phyloP scores from a whole-genome alignment of 2,113 vertebrate genomes.

The Sorex fumeus region DNA sequence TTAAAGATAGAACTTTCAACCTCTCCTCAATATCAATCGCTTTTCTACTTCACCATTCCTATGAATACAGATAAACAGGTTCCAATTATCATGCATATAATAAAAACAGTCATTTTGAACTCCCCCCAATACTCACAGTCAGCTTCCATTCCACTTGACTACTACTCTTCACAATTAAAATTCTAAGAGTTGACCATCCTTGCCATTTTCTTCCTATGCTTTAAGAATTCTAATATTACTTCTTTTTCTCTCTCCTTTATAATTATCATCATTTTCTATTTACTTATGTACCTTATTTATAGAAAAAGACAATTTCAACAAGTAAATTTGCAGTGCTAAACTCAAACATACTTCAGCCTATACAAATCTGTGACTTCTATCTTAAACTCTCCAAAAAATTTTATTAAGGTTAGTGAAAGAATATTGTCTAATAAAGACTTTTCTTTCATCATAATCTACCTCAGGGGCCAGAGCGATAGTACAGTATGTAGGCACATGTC shows the following conservation, averaged over 20 bases:
- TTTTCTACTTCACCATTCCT: background rate
- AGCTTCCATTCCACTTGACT: constrained; percentile 13
- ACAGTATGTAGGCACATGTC: no score
- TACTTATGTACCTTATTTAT: background rate
- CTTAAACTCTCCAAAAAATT: constrained; percentile 41
- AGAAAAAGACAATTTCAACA: constrained; percentile 44
- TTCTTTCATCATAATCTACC: constrained; percentile 29
- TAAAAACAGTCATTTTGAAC: background rate
- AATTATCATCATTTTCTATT: constrained; percentile 45
- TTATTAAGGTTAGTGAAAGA: constrained; percentile 35
- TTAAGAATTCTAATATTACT: constrained; percentile 42
- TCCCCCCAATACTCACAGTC: background rate
- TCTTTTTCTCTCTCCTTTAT: background rate
- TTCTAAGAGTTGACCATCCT: background rate
- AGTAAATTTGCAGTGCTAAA: background rate
- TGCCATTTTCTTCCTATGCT: constrained; percentile 16
- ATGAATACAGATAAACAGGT: constrained; percentile 6
- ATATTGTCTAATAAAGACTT: constrained; percentile 31
- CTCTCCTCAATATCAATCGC: constrained; percentile 1
- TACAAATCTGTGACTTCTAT: background rate
- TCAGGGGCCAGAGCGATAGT: no score
- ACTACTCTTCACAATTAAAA: constrained; percentile 37
- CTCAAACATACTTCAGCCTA: constrained; percentile 35
- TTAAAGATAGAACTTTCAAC: constrained; percentile 29
- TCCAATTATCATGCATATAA: background rate